Conservation (phyloP, 2,888 invertebrate genomes). For the Drosophila antonietae region DNA sequence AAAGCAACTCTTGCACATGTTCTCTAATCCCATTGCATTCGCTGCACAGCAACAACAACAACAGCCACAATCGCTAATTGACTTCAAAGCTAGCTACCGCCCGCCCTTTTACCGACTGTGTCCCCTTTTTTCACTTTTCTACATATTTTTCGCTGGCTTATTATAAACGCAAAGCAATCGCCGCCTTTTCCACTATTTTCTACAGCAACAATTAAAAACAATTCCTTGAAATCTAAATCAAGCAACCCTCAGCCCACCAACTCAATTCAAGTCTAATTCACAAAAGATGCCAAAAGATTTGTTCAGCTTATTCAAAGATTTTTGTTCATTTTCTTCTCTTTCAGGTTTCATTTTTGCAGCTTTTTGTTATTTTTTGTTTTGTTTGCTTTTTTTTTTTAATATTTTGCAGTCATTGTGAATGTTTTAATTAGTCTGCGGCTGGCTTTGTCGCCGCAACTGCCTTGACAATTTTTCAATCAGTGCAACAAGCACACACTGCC, state of each 20-base stretch:
- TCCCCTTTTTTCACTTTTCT: neutral
- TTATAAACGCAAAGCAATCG: slow-evolving; percentile 51
- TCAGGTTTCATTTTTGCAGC: slow-evolving; percentile 6
- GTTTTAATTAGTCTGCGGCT: slow-evolving; percentile 75
- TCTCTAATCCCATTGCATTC: slow-evolving; percentile 15
- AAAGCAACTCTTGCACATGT: slow-evolving; percentile 7
- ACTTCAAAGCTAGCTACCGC: slow-evolving; percentile 43
- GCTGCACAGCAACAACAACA: neutral
- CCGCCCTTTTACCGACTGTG: neutral
- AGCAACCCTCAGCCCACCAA: neutral
- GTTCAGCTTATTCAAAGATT: slow-evolving; percentile 34
- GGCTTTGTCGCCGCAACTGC: slow-evolving; percentile 53
- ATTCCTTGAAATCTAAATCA: slow-evolving; percentile 42
- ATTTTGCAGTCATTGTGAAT: slow-evolving; percentile 68
- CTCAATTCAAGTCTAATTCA: slow-evolving; percentile 2
- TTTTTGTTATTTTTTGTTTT: neutral
- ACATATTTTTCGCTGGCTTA: slow-evolving; percentile 43
- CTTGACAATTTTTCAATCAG: slow-evolving; percentile 65
- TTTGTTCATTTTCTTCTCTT: slow-evolving; percentile 14
- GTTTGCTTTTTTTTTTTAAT: slow-evolving; percentile 53
- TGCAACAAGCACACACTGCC: slow-evolving; percentile 3
- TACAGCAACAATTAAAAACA: slow-evolving; percentile 58
- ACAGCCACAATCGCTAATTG: slow-evolving; percentile 12
- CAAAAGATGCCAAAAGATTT: slow-evolving; percentile 39
- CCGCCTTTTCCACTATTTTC: slow-evolving; percentile 41